Conservation (phyloP, 2,113 vertebrate genomes). For the Notarius quadriscutis region DNA sequence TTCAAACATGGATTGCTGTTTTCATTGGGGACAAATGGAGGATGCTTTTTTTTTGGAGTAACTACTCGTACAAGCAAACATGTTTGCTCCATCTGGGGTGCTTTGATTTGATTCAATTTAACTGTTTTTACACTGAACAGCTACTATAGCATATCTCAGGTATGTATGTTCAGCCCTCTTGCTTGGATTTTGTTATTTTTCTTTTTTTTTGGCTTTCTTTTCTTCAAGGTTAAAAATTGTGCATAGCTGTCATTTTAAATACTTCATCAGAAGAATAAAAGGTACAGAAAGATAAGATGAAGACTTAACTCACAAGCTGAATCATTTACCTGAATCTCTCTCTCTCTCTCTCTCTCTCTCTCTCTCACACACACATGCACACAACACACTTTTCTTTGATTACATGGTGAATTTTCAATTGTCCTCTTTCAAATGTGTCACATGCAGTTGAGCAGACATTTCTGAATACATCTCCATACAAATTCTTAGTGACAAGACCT, state of each 20-base stretch:
- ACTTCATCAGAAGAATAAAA: no score
- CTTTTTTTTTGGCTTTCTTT: no score
- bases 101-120: background rate
- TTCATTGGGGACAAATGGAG: no score
- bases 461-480: conserved; percentile 30
- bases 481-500: conserved; percentile 27
- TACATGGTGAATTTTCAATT: background rate
- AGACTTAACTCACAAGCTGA: no score
- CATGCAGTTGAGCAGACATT: background rate
- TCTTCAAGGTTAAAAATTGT: no score
- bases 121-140: background rate
- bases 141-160: background rate
- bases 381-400: background rate
- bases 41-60: no score
- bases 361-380: background rate
- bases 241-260: no score
- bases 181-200: no score
- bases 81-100: background rate
- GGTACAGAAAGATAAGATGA: no score
- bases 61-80: no score
- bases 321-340: no score
- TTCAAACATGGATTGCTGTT: no score
- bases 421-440: background rate
- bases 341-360: background rate
- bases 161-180: background rate